A percentile compares a stretch with the other conserved stretches of the same genome.
These are phyloP conservation scores for Sebastes fasciatus DNA, from an alignment of 2,113 vertebrate species.

Conservation along the genomic window DNA sequence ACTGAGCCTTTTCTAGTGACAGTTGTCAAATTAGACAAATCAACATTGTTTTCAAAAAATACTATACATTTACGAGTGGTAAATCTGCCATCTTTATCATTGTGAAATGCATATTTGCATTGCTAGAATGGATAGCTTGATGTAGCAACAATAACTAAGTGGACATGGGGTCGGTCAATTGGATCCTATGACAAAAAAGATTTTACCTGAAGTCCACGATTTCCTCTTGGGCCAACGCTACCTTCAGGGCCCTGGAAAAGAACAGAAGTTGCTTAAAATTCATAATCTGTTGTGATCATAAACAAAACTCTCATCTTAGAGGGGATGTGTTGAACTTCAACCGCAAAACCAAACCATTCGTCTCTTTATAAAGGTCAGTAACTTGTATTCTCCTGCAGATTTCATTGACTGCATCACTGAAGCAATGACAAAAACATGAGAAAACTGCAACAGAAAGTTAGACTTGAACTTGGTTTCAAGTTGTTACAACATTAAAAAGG, in stretches of 20 bases:
- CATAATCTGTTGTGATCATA: background rate
- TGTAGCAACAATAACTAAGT: background rate
- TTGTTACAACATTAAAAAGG: background rate
- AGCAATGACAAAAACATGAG: background rate
- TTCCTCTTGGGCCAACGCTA: constrained; percentile 85
- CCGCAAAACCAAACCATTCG: background rate
- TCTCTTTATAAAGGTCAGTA: background rate
- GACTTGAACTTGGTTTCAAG: background rate
- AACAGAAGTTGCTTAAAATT: background rate
- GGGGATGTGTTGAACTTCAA: background rate
- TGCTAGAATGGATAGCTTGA: background rate
- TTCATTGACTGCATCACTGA: background rate
- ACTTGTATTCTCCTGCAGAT: background rate
- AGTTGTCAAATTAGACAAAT: background rate
- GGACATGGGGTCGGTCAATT: background rate
- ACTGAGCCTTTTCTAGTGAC: background rate
- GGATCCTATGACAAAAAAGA: background rate
- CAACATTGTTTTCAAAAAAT: background rate
- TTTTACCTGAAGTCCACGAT: constrained; percentile 88
- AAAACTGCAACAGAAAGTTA: background rate
- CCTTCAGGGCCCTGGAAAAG: constrained; percentile 89
- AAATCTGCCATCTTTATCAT: background rate
- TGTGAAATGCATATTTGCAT: background rate
- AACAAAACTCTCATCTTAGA: background rate
- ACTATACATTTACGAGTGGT: background rate